These are phyloP conservation scores for Teleopsis dalmanni DNA, from an alignment of 1,140 invertebrate genomes.

Conservation along the genomic window DNA sequence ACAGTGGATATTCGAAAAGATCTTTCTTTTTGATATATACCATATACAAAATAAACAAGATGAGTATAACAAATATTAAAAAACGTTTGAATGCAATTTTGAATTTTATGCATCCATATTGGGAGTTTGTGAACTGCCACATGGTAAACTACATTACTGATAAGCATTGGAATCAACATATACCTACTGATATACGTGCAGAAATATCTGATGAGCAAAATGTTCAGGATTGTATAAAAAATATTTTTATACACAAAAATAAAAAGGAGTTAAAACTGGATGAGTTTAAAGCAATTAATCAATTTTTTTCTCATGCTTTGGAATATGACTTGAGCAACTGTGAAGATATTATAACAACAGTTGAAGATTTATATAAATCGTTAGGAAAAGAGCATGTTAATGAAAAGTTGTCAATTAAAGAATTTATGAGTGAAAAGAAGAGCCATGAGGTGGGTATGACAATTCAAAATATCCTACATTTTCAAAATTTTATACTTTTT, in stretches of 20 bases:
- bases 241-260: conserved; percentile 24
- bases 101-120: conserved; percentile 51
- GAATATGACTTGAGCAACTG: conserved; percentile 42
- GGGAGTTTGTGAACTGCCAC: conserved; percentile 65
- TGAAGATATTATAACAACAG: conserved; percentile 41
- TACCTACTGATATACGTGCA: conserved; percentile 50
- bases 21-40: conserved; percentile 23
- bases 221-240: conserved; percentile 21
- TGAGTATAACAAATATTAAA: conserved; percentile 17
- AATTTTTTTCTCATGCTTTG: conserved; percentile 33
- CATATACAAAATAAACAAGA: conserved; percentile 1
- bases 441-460: conserved; percentile 62
- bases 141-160: conserved; percentile 73
- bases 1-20: conserved; percentile 20
- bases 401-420: conserved; percentile 44
- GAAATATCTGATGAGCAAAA: conserved; percentile 42
- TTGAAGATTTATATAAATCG: conserved; percentile 21
- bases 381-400: conserved; percentile 22
- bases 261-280: conserved; percentile 15
- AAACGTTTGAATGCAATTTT: conserved; percentile 50
- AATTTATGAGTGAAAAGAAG: conserved; percentile 75
- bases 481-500: neutral
- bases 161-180: conserved; percentile 55
- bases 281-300: conserved; percentile 14
- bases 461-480: neutral